phyloP scores from a whole-genome alignment of 2,888 invertebrate species.

The Cinara cedri region DNA sequence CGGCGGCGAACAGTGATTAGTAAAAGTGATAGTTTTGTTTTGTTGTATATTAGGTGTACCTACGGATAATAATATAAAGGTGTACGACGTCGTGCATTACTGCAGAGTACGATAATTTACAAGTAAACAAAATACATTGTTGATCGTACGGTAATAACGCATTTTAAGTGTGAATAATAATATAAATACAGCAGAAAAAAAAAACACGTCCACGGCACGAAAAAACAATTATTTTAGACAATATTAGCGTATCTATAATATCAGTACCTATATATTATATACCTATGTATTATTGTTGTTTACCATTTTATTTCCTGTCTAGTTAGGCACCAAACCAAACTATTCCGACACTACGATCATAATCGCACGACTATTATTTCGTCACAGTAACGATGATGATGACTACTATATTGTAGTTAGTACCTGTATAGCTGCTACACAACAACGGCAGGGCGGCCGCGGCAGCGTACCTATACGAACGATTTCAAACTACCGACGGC shows the following conservation, averaged over 20 bases:
- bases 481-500: background rate
- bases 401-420: background rate
- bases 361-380: slow-evolving; percentile 36
- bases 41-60: no score
- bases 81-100: background rate
- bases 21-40: background rate
- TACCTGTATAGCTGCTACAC: background rate
- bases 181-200: background rate
- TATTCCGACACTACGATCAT: background rate
- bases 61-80: no score
- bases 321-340: background rate
- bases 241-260: background rate
- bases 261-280: background rate
- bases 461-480: background rate
- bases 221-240: slow-evolving; percentile 30
- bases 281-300: slow-evolving; percentile 1
- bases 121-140: no score
- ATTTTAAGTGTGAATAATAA: background rate
- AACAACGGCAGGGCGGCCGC: background rate
- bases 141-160: background rate
- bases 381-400: slow-evolving; percentile 29
- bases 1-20: background rate
- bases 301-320: slow-evolving; percentile 30
- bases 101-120: no score
- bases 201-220: background rate